phyloP scores from a whole-genome alignment of 1,140 invertebrate species.

The Diorhabda carinulata region DNA sequence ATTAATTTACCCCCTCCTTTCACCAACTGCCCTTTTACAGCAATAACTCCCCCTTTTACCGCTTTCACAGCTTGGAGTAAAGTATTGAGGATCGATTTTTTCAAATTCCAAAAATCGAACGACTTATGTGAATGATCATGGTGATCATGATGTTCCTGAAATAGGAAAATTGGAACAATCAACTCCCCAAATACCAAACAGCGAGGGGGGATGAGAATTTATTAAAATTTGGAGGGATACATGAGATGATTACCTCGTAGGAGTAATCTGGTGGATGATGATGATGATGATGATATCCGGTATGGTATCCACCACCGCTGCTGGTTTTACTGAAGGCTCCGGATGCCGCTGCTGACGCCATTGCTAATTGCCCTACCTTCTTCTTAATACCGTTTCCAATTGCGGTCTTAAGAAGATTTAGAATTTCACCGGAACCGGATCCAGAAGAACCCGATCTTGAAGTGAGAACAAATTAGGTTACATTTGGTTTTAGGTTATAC shows the following conservation, averaged over 20 bases:
- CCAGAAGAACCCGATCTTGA: conserved; percentile 13
- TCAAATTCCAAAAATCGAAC: conserved; percentile 71
- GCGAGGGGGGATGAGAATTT: neutral
- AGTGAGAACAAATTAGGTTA: too few species aligned
- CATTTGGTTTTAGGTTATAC: too few species aligned
- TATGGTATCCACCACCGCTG: conserved; percentile 45
- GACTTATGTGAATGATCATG: conserved; percentile 45
- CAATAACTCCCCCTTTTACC: conserved; percentile 77
- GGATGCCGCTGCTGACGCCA: conserved; percentile 52
- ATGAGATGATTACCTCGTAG: conserved; percentile 18
- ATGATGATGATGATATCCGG: conserved; percentile 14
- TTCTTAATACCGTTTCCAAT: conserved; percentile 53
- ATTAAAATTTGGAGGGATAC: neutral
- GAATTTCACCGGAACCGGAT: conserved; percentile 45
- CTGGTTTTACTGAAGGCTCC: conserved; percentile 56
- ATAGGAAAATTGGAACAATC: neutral
- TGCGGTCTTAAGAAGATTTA: conserved; percentile 48
- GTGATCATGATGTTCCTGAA: neutral
- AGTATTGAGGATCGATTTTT: conserved; percentile 74
- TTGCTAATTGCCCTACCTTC: conserved; percentile 54
- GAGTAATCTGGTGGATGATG: conserved; percentile 1
- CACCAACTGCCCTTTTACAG: conserved; percentile 77
- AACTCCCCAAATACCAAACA: too few species aligned
- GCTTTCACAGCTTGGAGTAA: conserved; percentile 79
- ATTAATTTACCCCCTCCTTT: conserved; percentile 76